Evolutionary conservation across 35 echinoderm and acorn worm genomes (phyloP), one percentile per base, ranked within the genome.

Genomic region (Heliocidaris erythrogramma): DNA sequence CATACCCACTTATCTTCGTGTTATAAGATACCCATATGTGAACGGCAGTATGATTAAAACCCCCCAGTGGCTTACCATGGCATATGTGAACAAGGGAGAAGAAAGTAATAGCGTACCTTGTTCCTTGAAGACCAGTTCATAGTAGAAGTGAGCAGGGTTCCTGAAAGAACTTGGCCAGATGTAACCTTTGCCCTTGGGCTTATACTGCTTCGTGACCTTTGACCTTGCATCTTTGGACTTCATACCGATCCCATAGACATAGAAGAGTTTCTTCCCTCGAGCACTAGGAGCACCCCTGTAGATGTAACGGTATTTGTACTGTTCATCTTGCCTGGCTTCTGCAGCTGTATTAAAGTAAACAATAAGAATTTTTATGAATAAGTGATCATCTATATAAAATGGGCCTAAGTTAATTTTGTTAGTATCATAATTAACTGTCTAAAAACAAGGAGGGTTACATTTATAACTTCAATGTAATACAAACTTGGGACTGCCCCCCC

Each of bases 91-190:
- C 59, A 60, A 60, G 59, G 12, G 2, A 11, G 18, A 60, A 60
- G 13, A 60, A 60, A 60, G 0, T 14, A 60, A 5, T 13, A 21
- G 13, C 42, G 85, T 96, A 97, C 97, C 97, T 96, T 99, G 88
- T 30, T 94, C 85, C 35, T 96, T 94, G 84, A 99, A 99, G 85
- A 84, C 48, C 7, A 97, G 42, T 61, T 95, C 95, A 95, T 99
- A 99, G 93, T 97, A 99, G 9, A 99, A 94, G 95, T 99, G 98
- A 86, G 97, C 96, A 31, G 97, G 87, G 31, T 99, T 99, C 78
- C 96, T 99, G 94, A 90, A 97, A 13, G 98, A 99, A 85, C 97
- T 97, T n/a, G 98, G 98, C 98, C 98, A 99, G 49, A 97, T 85
- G 18, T 99, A 97, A 49, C 97, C 97, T 96, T 95, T 97, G 78